phyloP scores from a whole-genome alignment of 2,888 invertebrate genomes.

The Choristoneura rosaceana region DNA sequence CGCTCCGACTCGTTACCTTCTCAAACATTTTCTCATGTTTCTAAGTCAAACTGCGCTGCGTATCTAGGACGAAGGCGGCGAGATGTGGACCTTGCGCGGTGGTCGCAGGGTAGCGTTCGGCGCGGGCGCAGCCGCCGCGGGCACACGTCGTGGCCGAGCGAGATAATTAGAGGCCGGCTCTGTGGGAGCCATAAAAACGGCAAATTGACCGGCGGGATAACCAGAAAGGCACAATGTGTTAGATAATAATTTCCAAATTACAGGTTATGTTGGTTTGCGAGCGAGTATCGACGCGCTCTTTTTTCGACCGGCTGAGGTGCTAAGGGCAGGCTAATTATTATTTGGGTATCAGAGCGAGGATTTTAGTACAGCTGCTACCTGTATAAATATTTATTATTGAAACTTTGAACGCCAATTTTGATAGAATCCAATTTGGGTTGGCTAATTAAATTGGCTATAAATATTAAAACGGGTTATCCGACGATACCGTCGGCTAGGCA shows the following conservation, averaged over 20 bases:
- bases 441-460: slow-evolving; percentile 62
- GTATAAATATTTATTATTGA: slow-evolving; percentile 85
- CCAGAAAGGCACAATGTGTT: slow-evolving; percentile 86
- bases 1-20: slow-evolving; percentile 72
- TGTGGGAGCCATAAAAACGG: slow-evolving; percentile 85
- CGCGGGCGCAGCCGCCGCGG: slow-evolving; percentile 67
- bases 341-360: slow-evolving; percentile 82
- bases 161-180: slow-evolving; percentile 84
- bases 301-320: slow-evolving; percentile 82
- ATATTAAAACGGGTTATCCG: slow-evolving; percentile 51
- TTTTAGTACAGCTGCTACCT: slow-evolving; percentile 85
- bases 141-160: slow-evolving; percentile 78
- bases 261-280: slow-evolving; percentile 83
- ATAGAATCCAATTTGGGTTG: slow-evolving; percentile 74
- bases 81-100: slow-evolving; percentile 52
- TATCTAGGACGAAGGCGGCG: slow-evolving; percentile 28
- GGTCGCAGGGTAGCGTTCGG: slow-evolving; percentile 48
- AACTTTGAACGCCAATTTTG: slow-evolving; percentile 79
- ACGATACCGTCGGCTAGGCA: slow-evolving; percentile 32
- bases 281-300: slow-evolving; percentile 74
- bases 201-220: slow-evolving; percentile 86
- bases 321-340: slow-evolving; percentile 85
- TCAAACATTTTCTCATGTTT: slow-evolving; percentile 79
- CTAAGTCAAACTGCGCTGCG: slow-evolving; percentile 60
- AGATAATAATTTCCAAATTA: slow-evolving; percentile 86